Conservation (phyloP, 2,113 vertebrate species). For the Mus spicilegus region DNA sequence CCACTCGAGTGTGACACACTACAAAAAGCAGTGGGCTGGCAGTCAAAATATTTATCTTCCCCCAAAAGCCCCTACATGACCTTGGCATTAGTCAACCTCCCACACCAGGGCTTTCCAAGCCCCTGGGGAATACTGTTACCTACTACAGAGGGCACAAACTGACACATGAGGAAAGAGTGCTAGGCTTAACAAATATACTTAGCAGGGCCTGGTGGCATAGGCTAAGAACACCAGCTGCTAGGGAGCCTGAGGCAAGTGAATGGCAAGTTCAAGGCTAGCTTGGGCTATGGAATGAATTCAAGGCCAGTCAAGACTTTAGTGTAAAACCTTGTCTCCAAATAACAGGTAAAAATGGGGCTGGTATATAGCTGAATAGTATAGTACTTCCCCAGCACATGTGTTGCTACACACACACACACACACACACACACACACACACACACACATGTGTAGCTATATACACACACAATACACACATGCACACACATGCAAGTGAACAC, state of each 20-base stretch:
- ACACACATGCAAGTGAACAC: neutral
- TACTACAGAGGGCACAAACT: neutral
- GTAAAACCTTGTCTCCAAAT: neutral
- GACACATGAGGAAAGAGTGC: neutral
- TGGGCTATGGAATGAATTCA: neutral
- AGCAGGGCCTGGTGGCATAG: neutral
- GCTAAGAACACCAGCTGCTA: neutral
- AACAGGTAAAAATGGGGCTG: neutral
- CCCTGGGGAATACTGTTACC: neutral
- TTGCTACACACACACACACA: neutral
- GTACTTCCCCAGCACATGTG: neutral
- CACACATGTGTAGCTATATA: neutral
- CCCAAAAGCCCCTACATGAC: neutral
- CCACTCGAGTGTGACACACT: neutral
- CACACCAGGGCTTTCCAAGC: neutral
- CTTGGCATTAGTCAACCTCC: neutral
- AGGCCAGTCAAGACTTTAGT: neutral
- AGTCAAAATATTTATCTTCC: neutral
- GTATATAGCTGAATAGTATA: neutral
- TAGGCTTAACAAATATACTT: neutral
- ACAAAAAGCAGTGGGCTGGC: too few species aligned
- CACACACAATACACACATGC: neutral
- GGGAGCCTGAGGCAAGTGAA: neutral
- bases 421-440: neutral
- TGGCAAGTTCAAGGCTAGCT: neutral